Evolutionary conservation across 2,888 invertebrate genomes (phyloP).

Genomic region (Plebejus argus): DNA sequence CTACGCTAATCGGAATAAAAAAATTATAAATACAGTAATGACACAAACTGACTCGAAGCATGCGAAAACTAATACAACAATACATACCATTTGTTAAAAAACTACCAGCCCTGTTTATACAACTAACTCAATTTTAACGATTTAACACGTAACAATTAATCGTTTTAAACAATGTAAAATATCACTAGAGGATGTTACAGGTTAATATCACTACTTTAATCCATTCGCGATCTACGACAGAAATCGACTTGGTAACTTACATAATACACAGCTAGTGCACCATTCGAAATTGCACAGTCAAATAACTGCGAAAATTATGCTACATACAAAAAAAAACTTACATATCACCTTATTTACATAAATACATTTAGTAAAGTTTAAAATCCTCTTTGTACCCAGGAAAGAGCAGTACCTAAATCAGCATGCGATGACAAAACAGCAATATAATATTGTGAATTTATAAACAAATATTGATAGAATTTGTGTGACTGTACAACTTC

Average conservation of each 20-base stretch:
- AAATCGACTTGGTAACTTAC: conserved; percentile 66
- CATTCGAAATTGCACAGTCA: conserved; percentile 29
- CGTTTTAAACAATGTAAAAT: conserved; percentile 34
- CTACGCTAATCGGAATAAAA: conserved; percentile 49
- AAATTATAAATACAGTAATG: conserved; percentile 53
- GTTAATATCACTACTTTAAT: conserved; percentile 37
- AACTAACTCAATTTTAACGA: conserved; percentile 37
- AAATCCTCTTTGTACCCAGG: not conserved
- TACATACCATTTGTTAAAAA: conserved; percentile 39
- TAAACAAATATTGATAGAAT: not conserved
- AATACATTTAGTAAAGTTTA: too few relatives aligned
- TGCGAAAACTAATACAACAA: conserved; percentile 54
- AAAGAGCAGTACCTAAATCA: not conserved
- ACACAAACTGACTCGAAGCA: conserved; percentile 69
- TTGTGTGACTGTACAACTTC: not conserved
- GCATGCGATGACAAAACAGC: not conserved
- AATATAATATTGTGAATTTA: not conserved
- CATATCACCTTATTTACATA: not conserved
- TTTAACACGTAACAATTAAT: conserved; percentile 36
- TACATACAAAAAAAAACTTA: not conserved
- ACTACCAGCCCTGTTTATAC: conserved; percentile 43
- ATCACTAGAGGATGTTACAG: conserved; percentile 37
- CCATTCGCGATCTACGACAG: not conserved
- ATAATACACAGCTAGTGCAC: conserved; percentile 53
- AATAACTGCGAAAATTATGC: not conserved